phyloP scores from a whole-genome alignment of 1,140 invertebrate species.

The Calephelis virginiensis region DNA sequence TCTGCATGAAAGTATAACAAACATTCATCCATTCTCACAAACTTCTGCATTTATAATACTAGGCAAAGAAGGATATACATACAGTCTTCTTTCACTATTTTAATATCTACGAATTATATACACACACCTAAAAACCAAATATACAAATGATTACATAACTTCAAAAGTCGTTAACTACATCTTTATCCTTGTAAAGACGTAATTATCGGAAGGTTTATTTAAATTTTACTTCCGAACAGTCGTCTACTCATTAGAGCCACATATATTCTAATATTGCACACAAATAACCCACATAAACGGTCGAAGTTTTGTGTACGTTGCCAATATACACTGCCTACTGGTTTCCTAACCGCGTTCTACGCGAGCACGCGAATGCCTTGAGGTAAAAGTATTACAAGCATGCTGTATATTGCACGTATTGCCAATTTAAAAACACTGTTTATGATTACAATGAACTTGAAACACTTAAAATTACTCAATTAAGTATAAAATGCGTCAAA shows the following conservation, averaged over 20 bases:
- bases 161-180: too few relatives aligned
- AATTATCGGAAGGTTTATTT: slow-evolving; percentile 4
- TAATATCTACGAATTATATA: too few relatives aligned
- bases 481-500: background rate
- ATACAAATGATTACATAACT: too few relatives aligned
- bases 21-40: too few relatives aligned
- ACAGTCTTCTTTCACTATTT: too few relatives aligned
- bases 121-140: too few relatives aligned
- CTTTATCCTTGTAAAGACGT: too few relatives aligned
- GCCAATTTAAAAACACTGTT: slow-evolving; percentile 35
- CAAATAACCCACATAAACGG: slow-evolving; percentile 32
- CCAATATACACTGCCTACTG: slow-evolving; percentile 39
- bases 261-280: slow-evolving; percentile 17
- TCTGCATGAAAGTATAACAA: too few relatives aligned
- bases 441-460: slow-evolving; percentile 44
- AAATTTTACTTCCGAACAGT: slow-evolving; percentile 11
- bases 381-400: slow-evolving; percentile 26
- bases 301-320: slow-evolving; percentile 36
- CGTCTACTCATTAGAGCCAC: slow-evolving; percentile 3
- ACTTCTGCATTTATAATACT: too few relatives aligned
- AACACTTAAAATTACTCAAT: slow-evolving; percentile 30
- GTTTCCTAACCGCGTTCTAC: slow-evolving; percentile 38
- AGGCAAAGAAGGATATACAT: too few relatives aligned
- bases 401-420: slow-evolving; percentile 26
- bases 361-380: slow-evolving; percentile 32